These are phyloP conservation scores for Anagyrus pseudococci DNA, from an alignment of 2,888 invertebrate genomes.

Conservation along the genomic window DNA sequence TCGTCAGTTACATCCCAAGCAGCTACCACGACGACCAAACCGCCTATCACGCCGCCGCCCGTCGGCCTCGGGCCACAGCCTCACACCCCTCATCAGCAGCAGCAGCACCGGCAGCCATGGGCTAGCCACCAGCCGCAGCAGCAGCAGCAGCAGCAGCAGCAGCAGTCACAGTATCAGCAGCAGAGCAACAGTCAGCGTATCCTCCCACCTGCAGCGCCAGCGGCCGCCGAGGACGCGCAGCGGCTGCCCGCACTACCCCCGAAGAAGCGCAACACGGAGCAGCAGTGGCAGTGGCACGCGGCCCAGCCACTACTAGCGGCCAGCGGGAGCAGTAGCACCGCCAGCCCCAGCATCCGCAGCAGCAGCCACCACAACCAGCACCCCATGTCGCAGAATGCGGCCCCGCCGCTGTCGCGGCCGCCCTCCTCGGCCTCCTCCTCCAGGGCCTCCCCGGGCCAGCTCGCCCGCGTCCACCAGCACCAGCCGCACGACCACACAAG, in stretches of 20 bases:
- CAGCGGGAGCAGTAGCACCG: constrained; percentile 39
- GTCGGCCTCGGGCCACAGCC: neutral
- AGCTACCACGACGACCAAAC: neutral
- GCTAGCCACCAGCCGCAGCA: constrained; percentile 6
- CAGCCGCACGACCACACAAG: constrained; percentile 52
- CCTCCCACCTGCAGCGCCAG: constrained; percentile 24
- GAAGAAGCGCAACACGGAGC: constrained; percentile 65
- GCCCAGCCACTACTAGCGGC: neutral
- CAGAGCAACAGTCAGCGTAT: constrained; percentile 39
- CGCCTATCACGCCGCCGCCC: neutral
- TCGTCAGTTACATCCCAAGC: constrained; percentile 12
- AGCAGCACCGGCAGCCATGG: constrained; percentile 30
- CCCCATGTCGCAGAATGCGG: constrained; percentile 57
- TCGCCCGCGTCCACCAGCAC: constrained; percentile 46
- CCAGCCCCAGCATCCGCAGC: constrained; percentile 21
- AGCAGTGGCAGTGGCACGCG: constrained; percentile 47
- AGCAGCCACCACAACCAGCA: constrained; percentile 22
- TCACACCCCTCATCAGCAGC: constrained; percentile 16
- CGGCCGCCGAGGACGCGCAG: constrained; percentile 63
- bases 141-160: constrained; percentile 42
- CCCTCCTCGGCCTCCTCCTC: constrained; percentile 46
- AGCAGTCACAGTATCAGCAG: constrained; percentile 42
- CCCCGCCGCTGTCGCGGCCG: constrained; percentile 54
- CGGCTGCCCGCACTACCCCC: constrained; percentile 71
- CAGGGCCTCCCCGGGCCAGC: constrained; percentile 41